Evolutionary conservation across 2,113 vertebrate species (phyloP).

Genomic region (Aix galericulata): DNA sequence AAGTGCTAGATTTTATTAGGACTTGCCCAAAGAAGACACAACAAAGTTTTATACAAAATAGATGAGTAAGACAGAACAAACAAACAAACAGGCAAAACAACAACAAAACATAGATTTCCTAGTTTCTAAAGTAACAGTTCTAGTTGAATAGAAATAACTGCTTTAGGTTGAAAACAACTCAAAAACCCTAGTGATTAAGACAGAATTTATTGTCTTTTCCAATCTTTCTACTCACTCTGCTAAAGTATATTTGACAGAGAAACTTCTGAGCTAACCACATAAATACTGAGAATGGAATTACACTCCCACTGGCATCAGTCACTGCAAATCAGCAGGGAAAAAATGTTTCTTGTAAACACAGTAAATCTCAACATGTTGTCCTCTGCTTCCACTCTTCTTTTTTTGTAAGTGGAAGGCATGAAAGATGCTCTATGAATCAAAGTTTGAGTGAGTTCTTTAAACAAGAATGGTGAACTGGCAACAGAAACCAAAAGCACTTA

Average conservation of each 20-base stretch:
- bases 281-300: slow-evolving; percentile 32
- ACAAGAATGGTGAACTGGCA: neutral
- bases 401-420: neutral
- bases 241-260: slow-evolving; percentile 22
- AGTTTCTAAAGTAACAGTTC: neutral
- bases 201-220: slow-evolving; percentile 16
- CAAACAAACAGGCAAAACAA: neutral
- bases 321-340: neutral
- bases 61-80: neutral
- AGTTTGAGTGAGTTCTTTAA: neutral
- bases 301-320: neutral
- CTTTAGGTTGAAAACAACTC: neutral
- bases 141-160: neutral
- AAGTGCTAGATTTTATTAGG: neutral
- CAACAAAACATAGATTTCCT: neutral
- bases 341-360: neutral
- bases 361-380: neutral
- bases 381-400: neutral
- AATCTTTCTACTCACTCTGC: neutral
- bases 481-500: neutral
- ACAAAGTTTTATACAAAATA: neutral
- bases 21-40: neutral
- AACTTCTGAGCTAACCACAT: neutral
- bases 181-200: neutral
- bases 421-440: neutral